Evolutionary conservation across 2,797 vertebrate genomes (phyloP), one percentile per base, ranked within the genome.

Genomic region (Notolabrus celidotus): DNA sequence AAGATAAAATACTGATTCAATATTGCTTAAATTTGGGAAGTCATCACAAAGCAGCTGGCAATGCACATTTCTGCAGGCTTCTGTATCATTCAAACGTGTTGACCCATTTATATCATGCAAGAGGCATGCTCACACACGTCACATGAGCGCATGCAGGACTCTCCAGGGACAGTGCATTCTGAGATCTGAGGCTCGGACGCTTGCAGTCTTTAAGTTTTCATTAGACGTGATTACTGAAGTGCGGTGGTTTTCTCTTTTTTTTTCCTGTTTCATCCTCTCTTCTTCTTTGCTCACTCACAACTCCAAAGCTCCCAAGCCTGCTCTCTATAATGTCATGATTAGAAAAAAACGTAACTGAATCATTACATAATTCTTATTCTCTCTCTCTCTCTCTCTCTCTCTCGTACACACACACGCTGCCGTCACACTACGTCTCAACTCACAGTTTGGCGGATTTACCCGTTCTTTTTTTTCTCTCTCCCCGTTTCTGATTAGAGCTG

Each of bases 401-500:
- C 46, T 25, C n/a, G n/a, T n/a, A n/a, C 29, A 33, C 27, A 45
- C 58, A 50, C 55, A 65, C 61, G 49, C 60, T 61, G 22, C 46
- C 34, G 9, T 61, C 71, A 29, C 50, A 49, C 34, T 52, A 38
- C 67, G 71, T 84, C 60, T 74, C 61, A 71, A 33, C 10, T 11
- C 71, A 60, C 80, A 79, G 33, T 87, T 77, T 82, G 61, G 25
- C 27, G 36, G 84, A 82, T 86, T 84, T 83, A 51, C 57, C 25
- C 8, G 33, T 55, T 31, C 1, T 45, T 52, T 60, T 55, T 68
- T 58, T 76, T 22, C 67, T 72, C 45, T 2, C 45, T 15, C 23
- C 17, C 19, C 0, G 3, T 90, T 83, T 75, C 57, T 88, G 83
- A 90, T 89, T 86, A 86, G 81, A 85, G 79, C 85, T 82, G 74